Conservation (phyloP, 2,113 vertebrate species). For the Oncorhynchus masou region DNA sequence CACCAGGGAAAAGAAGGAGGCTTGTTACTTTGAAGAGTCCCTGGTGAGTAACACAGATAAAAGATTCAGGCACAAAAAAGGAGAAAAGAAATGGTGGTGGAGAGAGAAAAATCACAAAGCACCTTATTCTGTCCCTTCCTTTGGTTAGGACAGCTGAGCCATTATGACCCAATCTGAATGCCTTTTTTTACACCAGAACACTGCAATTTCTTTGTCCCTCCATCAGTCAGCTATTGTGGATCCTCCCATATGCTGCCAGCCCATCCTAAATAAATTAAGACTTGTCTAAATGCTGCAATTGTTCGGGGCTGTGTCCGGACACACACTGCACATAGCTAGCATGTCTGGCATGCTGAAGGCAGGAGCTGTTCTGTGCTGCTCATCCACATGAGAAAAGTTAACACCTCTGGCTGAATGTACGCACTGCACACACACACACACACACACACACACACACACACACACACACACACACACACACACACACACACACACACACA, state of each 20-base stretch:
- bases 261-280: slow-evolving; percentile 84
- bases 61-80: slow-evolving; percentile 83
- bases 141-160: slow-evolving; percentile 96
- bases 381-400: slow-evolving; percentile 51
- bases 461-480: too few species aligned
- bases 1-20: slow-evolving; percentile 85
- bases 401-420: not conserved
- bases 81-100: slow-evolving; percentile 35
- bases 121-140: slow-evolving; percentile 93
- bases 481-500: too few species aligned
- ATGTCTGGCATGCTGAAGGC: slow-evolving; percentile 64
- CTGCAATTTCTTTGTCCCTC: slow-evolving; percentile 92
- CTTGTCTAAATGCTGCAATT: slow-evolving; percentile 84
- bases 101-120: slow-evolving; percentile 85
- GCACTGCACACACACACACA: too few species aligned
- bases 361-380: slow-evolving; percentile 23
- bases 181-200: slow-evolving; percentile 81
- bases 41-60: slow-evolving; percentile 97
- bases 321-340: slow-evolving; percentile 69
- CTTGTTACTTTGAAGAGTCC: slow-evolving; percentile 95
- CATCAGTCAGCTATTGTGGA: slow-evolving; percentile 88
- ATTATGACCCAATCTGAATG: slow-evolving; percentile 93
- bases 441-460: too few species aligned
- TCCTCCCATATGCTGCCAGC: slow-evolving; percentile 83
- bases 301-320: slow-evolving; percentile 74